A percentile compares a stretch with the other conserved stretches of the same genome.
phyloP scores from a whole-genome alignment of 1,140 invertebrate genomes.

The Pissodes strobi region DNA sequence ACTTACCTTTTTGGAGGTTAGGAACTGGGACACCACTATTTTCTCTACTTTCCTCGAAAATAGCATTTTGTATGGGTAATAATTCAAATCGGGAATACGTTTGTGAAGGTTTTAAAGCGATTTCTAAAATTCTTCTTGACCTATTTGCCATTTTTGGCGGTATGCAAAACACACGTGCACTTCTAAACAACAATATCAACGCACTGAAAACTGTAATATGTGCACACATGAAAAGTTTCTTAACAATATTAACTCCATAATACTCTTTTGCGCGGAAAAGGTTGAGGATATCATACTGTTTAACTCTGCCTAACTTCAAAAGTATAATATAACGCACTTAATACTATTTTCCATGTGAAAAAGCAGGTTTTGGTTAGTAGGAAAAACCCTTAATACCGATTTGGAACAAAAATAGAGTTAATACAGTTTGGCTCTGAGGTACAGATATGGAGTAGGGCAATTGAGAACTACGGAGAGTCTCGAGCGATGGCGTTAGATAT shows the following conservation, averaged over 20 bases:
- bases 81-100: neutral
- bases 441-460: too few species aligned
- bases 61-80: neutral
- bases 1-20: too few species aligned
- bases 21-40: too few species aligned
- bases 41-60: neutral
- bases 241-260: neutral
- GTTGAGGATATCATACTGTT: neutral
- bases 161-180: too few species aligned
- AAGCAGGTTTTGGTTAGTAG: neutral
- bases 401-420: neutral
- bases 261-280: neutral
- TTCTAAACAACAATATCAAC: too few species aligned
- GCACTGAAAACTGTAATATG: too few species aligned
- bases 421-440: too few species aligned
- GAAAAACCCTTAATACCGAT: neutral
- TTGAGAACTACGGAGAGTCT: too few species aligned
- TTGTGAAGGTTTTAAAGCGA: neutral
- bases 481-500: too few species aligned
- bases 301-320: neutral
- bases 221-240: too few species aligned
- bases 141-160: too few species aligned
- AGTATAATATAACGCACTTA: neutral
- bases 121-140: too few species aligned
- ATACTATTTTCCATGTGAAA: neutral